phyloP scores from a whole-genome alignment of 2,888 invertebrate genomes.

The Trissonchulus sp. region DNA sequence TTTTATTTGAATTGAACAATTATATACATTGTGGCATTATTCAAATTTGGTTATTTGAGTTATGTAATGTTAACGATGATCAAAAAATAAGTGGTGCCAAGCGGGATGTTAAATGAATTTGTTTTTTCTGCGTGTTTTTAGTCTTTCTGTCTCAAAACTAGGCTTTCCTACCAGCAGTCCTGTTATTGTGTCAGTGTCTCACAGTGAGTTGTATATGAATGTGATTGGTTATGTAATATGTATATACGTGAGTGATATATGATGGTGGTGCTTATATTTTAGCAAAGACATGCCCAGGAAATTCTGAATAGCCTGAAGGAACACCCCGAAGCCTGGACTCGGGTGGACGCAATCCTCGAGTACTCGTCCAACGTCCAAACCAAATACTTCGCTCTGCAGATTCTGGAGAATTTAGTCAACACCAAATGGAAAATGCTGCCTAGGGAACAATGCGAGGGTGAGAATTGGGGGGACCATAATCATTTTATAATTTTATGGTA shows the following conservation, averaged over 20 bases:
- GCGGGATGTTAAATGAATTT: too few relatives aligned
- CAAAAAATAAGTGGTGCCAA: too few relatives aligned
- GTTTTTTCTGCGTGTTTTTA: too few relatives aligned
- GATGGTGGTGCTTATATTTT: constrained; percentile 27
- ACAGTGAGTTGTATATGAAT: too few relatives aligned
- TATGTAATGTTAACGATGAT: too few relatives aligned
- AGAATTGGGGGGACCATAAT: constrained; percentile 14
- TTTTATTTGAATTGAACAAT: too few relatives aligned
- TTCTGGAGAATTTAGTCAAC: constrained; percentile 96
- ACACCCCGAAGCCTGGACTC: constrained; percentile 97
- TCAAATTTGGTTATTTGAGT: too few relatives aligned
- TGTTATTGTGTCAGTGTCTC: too few relatives aligned
- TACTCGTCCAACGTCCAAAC: constrained; percentile 93
- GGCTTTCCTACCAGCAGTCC: too few relatives aligned
- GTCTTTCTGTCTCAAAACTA: too few relatives aligned
- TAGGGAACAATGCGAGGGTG: constrained; percentile 86
- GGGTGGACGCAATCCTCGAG: constrained; percentile 97
- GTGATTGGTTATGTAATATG: not conserved
- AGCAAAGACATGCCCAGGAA: constrained; percentile 73
- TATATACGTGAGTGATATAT: not conserved
- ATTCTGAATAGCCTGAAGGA: constrained; percentile 81
- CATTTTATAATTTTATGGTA: not conserved
- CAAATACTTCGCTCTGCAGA: constrained; percentile 98
- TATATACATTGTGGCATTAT: too few relatives aligned
- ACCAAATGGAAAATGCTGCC: constrained; percentile 98